phyloP scores from a whole-genome alignment of 1,140 invertebrate genomes.

The Galendromus occidentalis region DNA sequence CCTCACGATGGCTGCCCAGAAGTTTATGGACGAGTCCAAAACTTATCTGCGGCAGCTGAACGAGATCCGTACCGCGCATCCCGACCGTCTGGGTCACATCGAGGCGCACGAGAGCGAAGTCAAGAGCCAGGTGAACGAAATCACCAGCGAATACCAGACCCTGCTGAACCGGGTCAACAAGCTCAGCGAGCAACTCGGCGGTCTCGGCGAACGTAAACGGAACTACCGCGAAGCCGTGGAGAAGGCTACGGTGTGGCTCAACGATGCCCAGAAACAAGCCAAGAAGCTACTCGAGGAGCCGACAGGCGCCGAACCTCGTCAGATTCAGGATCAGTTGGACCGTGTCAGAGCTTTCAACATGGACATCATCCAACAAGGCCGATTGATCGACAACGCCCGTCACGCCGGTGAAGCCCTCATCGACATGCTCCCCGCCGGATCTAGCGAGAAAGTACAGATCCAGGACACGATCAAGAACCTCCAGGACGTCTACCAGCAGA shows the following conservation, averaged over 20 bases:
- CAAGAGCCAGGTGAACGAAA: slow-evolving; percentile 42
- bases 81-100: slow-evolving; percentile 53
- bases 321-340: slow-evolving; percentile 64
- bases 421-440: slow-evolving; percentile 47
- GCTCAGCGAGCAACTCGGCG: slow-evolving; percentile 51
- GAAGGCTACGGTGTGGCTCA: slow-evolving; percentile 58
- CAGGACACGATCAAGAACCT: slow-evolving; percentile 55
- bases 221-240: slow-evolving; percentile 64
- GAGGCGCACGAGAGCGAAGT: slow-evolving; percentile 48
- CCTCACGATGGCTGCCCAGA: slow-evolving; percentile 81
- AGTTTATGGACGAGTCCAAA: slow-evolving; percentile 80
- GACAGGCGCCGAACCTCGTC: slow-evolving; percentile 60
- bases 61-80: slow-evolving; percentile 57
- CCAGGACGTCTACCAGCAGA: slow-evolving; percentile 50
- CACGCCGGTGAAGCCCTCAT: slow-evolving; percentile 47
- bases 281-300: slow-evolving; percentile 53
- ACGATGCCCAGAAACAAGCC: slow-evolving; percentile 53
- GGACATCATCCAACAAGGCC: slow-evolving; percentile 61
- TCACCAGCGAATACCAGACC: slow-evolving; percentile 40
- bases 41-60: slow-evolving; percentile 59
- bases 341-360: slow-evolving; percentile 61
- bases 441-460: slow-evolving; percentile 49
- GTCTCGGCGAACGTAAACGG: slow-evolving; percentile 50
- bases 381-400: slow-evolving; percentile 57
- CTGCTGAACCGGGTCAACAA: slow-evolving; percentile 55